A percentile compares a stretch with the other conserved stretches of the same genome.
Evolutionary conservation across 2,797 vertebrate species (phyloP).

Genomic region (Bradypodion ventrale): DNA sequence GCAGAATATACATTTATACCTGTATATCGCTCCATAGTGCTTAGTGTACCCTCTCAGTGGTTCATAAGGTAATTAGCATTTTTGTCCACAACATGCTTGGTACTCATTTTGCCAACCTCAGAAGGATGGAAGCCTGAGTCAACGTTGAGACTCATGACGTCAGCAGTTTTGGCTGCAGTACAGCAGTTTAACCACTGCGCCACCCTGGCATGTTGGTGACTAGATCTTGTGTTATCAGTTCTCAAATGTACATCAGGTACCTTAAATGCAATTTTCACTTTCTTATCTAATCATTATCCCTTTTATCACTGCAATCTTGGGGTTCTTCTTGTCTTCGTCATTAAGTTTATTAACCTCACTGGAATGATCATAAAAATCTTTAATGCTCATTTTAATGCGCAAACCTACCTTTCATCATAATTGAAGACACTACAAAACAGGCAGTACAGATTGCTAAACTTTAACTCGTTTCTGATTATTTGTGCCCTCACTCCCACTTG

Average conservation of each 20-base stretch:
- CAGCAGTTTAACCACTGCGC: no score
- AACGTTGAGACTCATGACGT: no score
- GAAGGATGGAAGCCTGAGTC: no score
- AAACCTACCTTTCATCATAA: not conserved
- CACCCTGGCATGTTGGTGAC: not conserved
- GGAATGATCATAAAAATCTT: not conserved
- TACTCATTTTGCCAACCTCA: no score
- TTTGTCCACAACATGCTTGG: no score
- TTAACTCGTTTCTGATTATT: conserved; percentile 2
- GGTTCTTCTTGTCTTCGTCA: not conserved
- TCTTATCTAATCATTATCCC: not conserved
- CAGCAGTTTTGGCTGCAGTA: no score
- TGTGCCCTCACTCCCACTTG: not conserved
- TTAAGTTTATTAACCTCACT: conserved; percentile 5
- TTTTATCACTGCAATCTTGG: not conserved
- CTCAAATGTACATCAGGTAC: not conserved
- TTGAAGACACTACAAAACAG: not conserved
- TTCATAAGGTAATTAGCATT: no score
- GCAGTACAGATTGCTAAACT: not conserved
- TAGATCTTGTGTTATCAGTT: not conserved
- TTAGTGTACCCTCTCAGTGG: no score
- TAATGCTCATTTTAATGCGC: not conserved
- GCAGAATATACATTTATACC: no score
- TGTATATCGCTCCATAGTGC: no score
- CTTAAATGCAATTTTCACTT: not conserved